Percentiles rank a stretch among this genome's conserved stretches.
Evolutionary conservation across 2,888 invertebrate species (phyloP).

Genomic region (Ichneumon xanthorius): DNA sequence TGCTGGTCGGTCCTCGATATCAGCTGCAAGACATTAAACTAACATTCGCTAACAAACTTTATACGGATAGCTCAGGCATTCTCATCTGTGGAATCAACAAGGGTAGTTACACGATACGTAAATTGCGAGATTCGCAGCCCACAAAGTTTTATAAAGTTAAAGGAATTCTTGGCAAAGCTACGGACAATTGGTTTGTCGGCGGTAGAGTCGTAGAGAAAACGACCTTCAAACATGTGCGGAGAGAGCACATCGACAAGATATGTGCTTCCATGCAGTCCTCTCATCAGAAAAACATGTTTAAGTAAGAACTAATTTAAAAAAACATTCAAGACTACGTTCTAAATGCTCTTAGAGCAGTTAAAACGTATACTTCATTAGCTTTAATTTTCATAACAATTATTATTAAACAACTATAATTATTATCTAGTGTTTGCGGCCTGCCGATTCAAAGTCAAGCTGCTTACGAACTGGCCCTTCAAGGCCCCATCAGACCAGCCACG

Average conservation of each 20-base stretch:
- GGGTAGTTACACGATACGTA: slow-evolving; percentile 87
- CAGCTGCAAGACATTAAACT: slow-evolving; percentile 89
- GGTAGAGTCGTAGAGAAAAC: slow-evolving; percentile 90
- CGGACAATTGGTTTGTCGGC: slow-evolving; percentile 90
- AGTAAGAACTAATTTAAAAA: slow-evolving; percentile 86
- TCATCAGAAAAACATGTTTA: slow-evolving; percentile 94
- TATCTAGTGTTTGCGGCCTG: slow-evolving; percentile 89
- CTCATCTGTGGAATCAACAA: slow-evolving; percentile 91
- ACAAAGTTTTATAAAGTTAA: slow-evolving; percentile 91
- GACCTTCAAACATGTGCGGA: slow-evolving; percentile 90
- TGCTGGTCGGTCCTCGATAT: slow-evolving; percentile 92
- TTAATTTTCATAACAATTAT: slow-evolving; percentile 2
- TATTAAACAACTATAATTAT: slow-evolving; percentile 51
- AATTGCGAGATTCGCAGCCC: slow-evolving; percentile 87
- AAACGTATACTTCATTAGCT: slow-evolving; percentile 25
- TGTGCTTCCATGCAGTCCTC: slow-evolving; percentile 93
- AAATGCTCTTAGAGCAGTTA: not conserved
- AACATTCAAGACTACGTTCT: not conserved
- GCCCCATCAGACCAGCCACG: slow-evolving; percentile 91
- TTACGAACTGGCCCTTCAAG: slow-evolving; percentile 94
- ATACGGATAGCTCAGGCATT: slow-evolving; percentile 90
- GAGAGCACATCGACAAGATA: slow-evolving; percentile 90
- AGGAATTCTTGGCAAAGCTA: slow-evolving; percentile 91
- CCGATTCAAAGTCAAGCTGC: slow-evolving; percentile 95
- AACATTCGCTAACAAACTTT: slow-evolving; percentile 87